phyloP scores from a whole-genome alignment of 1,140 invertebrate species.

The Drosophila willistoni region DNA sequence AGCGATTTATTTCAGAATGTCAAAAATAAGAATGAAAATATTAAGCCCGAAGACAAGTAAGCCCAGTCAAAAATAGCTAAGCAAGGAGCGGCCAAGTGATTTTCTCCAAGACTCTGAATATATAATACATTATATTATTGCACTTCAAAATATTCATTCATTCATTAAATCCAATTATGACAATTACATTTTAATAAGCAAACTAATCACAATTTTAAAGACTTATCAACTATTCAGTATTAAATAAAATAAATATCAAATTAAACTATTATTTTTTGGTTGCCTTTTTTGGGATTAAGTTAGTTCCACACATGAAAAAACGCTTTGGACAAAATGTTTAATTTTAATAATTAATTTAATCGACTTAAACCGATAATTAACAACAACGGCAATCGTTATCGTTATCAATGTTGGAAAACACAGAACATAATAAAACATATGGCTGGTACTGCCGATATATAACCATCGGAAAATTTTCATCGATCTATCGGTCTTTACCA shows the following conservation, averaged over 20 bases:
- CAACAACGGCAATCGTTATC: too few species aligned
- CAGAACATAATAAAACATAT: too few species aligned
- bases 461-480: too few species aligned
- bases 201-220: conserved; percentile 45
- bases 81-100: conserved; percentile 58
- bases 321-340: too few species aligned
- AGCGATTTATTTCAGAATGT: conserved; percentile 67
- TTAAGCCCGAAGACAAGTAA: conserved; percentile 71
- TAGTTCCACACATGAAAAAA: too few species aligned
- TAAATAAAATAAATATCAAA: conserved; percentile 54
- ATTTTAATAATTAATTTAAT: too few species aligned
- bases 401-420: too few species aligned
- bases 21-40: conserved; percentile 53
- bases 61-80: not conserved
- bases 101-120: conserved; percentile 64
- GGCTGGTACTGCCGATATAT: too few species aligned
- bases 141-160: conserved; percentile 53
- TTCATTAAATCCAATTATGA: conserved; percentile 2
- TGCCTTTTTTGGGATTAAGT: not conserved
- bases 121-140: conserved; percentile 31
- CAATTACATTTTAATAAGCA: conserved; percentile 50
- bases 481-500: too few species aligned
- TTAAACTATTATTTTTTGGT: conserved; percentile 30
- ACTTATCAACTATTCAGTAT: conserved; percentile 41
- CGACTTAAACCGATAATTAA: too few species aligned